These are phyloP conservation scores for Luperina nickerlii DNA, from an alignment of 2,888 invertebrate genomes.

Conservation along the genomic window DNA sequence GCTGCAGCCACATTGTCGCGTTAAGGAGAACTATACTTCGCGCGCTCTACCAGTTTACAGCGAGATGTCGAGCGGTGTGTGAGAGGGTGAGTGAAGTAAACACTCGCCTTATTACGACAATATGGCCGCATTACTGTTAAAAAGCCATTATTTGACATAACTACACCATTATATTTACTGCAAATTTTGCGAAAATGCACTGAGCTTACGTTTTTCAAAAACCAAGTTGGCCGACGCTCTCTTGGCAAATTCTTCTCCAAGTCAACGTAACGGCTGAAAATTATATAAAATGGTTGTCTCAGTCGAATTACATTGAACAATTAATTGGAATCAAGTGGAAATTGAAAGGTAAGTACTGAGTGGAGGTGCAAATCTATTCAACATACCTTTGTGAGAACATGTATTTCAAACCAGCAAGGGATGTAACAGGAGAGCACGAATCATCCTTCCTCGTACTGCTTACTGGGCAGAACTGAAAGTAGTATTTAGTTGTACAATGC, in stretches of 20 bases:
- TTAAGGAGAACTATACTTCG: too few relatives aligned
- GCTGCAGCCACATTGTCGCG: too few relatives aligned
- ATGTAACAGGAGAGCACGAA: slow-evolving; percentile 77
- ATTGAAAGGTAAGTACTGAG: background rate
- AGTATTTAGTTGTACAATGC: background rate
- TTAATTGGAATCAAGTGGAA: too few relatives aligned
- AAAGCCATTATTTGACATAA: background rate
- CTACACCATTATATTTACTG: background rate
- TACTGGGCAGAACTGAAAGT: slow-evolving; percentile 81
- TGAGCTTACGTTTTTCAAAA: slow-evolving; percentile 80
- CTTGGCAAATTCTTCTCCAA: slow-evolving; percentile 73
- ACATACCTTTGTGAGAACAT: slow-evolving; percentile 84
- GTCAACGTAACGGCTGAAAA: slow-evolving; percentile 80
- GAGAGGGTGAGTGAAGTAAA: too few relatives aligned
- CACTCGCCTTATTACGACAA: too few relatives aligned
- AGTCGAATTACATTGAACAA: too few relatives aligned
- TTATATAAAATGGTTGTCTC: background rate
- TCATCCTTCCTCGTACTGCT: slow-evolving; percentile 72
- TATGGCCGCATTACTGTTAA: too few relatives aligned
- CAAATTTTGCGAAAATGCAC: too few relatives aligned
- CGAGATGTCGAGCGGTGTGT: too few relatives aligned
- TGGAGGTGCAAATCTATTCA: background rate
- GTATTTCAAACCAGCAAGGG: slow-evolving; percentile 77
- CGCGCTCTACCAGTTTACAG: too few relatives aligned
- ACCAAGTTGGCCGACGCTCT: slow-evolving; percentile 81